Conservation (phyloP, 2,113 vertebrate species). For the Platysteira castanea region DNA sequence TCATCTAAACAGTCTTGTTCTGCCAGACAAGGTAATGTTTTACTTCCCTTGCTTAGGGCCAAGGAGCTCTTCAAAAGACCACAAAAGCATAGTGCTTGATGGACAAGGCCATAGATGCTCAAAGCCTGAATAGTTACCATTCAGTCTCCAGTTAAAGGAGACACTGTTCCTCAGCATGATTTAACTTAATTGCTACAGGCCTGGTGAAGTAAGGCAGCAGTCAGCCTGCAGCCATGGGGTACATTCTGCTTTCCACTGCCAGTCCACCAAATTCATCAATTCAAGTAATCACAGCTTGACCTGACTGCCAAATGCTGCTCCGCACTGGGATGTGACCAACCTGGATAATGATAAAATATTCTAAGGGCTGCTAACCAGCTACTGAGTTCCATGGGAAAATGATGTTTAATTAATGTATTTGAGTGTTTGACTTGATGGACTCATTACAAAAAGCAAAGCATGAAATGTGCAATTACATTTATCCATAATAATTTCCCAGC, state of each 20-base stretch:
- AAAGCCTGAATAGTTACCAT: neutral
- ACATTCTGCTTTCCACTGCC: neutral
- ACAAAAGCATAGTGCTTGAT: neutral
- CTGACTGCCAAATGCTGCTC: neutral
- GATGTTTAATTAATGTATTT: neutral
- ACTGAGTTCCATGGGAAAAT: neutral
- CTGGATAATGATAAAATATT: neutral
- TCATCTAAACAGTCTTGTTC: neutral
- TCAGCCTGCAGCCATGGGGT: neutral
- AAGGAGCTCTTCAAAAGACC: neutral
- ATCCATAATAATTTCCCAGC: neutral
- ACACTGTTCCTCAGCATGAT: neutral
- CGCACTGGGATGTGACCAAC: fast-evolving
- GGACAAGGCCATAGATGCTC: neutral
- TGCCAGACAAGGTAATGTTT: neutral
- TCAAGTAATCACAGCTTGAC: neutral
- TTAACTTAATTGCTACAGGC: neutral
- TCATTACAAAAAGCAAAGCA: slow-evolving; percentile 13
- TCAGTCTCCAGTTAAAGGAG: neutral
- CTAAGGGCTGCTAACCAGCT: neutral
- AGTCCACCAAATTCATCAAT: neutral
- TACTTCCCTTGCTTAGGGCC: neutral
- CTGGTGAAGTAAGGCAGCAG: neutral
- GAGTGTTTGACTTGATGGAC: neutral
- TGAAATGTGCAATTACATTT: slow-evolving; percentile 5